Base-by-base conservation (phyloP, 2,113 vertebrate species). In the Vidua macroura region DNA sequence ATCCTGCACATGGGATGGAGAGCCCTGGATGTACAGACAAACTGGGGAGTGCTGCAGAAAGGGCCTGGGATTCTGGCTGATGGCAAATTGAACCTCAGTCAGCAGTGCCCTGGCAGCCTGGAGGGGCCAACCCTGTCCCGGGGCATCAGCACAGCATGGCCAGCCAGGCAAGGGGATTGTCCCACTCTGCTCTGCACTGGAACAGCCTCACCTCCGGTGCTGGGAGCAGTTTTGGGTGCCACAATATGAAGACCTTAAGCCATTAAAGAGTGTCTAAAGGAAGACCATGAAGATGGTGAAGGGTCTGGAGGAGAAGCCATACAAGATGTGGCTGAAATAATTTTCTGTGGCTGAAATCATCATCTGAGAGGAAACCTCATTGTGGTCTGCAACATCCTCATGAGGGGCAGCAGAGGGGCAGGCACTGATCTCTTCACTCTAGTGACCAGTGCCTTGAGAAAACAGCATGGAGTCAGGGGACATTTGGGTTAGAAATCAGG, bases 141-240 rank as follows among this genome's bases (percentile, higher is more conserved):
- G 9, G 9, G 3, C 13, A 82, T 41, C 62, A 60, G 28, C 7
- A 30, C n/a, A 67, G 19, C 37, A 46, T 8, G 0, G 0, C 6
- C 68, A 74, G 19, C 23, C 0, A 0, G 33, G 13, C 9, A 24
- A 41, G 33, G 33, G 33, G 33, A 75, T 9, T 41, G 62, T 46
- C 33, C 44, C 0, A 0, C 27, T 10, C 43, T 58, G 15, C 8
- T 51, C 33, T 67, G 37, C 1, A 1, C 33, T 44, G 27, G 37
- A 15, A 5, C 0, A 1, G 24, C 20, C 24, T 67, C 69, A n/a
- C 19, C 13, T 31, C 0, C 0, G 41, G 21, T 21, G 1, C 12
- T 41, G 30, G 17, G 20, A 2, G 5, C 24, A 55, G 20, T 31
- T 68, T 53, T 48, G 39, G 20, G 14, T 4, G 6, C 20, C 37